These are phyloP conservation scores for Hemicrepidius hirtus DNA, from an alignment of 2,888 invertebrate species.

Conservation along the genomic window DNA sequence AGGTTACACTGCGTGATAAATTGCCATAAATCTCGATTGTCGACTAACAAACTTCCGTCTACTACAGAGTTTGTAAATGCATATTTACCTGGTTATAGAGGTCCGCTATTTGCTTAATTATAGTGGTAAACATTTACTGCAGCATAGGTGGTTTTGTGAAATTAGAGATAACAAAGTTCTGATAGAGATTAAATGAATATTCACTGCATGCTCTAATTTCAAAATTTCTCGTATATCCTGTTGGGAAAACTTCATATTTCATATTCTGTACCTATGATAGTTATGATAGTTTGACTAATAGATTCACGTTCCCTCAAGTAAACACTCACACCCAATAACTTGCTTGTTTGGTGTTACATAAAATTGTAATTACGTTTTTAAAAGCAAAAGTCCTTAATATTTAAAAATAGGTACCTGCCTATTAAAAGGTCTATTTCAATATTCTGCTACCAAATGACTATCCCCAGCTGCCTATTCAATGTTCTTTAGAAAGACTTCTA, in stretches of 20 bases:
- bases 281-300: too few species aligned
- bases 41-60: slow-evolving; percentile 9
- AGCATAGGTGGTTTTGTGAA: background rate
- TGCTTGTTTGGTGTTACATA: too few species aligned
- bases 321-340: too few species aligned
- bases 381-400: too few species aligned
- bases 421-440: background rate
- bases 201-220: slow-evolving; percentile 6
- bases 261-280: too few species aligned
- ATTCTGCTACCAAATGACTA: too few species aligned
- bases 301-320: too few species aligned
- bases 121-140: slow-evolving; percentile 17
- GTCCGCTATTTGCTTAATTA: slow-evolving; percentile 25
- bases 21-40: background rate
- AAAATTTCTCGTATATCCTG: background rate
- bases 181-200: slow-evolving; percentile 11
- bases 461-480: too few species aligned
- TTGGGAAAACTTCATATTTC: too few species aligned
- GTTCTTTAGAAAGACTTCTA: background rate
- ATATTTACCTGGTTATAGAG: slow-evolving; percentile 14
- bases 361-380: too few species aligned
- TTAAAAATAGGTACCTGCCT: too few species aligned
- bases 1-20: background rate
- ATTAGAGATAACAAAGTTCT: slow-evolving; percentile 19
- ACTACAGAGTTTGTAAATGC: slow-evolving; percentile 20